Percentiles rank a stretch among this genome's conserved stretches.
These are phyloP conservation scores for Lepetodrilus schrolli DNA, from an alignment of 2,888 invertebrate genomes.

Conservation along the genomic window DNA sequence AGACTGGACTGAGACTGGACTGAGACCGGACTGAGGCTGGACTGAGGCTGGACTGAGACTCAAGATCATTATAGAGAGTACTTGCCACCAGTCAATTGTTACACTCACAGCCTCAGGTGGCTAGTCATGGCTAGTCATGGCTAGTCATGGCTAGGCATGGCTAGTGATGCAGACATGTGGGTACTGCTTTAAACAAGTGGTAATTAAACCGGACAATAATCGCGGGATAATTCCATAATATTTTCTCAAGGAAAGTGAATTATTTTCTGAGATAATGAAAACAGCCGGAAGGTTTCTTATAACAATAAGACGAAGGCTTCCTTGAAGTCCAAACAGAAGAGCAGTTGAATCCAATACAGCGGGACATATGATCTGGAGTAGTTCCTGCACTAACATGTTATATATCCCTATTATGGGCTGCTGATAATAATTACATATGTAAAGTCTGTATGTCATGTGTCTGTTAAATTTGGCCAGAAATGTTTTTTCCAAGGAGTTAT, in stretches of 20 bases:
- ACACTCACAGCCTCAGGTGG: neutral
- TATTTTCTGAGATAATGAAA: constrained; percentile 11
- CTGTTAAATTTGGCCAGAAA: too few species aligned
- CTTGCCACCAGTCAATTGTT: neutral
- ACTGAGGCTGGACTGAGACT: neutral
- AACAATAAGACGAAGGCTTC: neutral
- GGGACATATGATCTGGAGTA: too few species aligned
- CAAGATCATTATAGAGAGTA: neutral
- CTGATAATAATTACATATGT: too few species aligned
- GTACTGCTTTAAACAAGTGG: too few species aligned
- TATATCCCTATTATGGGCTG: too few species aligned
- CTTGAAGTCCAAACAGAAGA: neutral
- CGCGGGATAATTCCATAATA: neutral
- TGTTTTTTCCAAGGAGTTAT: too few species aligned
- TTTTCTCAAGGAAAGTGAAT: constrained; percentile 11
- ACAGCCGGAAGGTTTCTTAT: neutral
- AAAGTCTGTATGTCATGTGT: too few species aligned
- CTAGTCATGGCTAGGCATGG: neutral
- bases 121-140: neutral
- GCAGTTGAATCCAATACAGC: too few species aligned
- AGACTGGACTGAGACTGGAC: too few species aligned
- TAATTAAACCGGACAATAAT: neutral
- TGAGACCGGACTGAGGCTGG: too few species aligned
- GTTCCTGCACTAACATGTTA: too few species aligned
- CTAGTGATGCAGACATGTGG: too few species aligned